A percentile compares a stretch with the other conserved stretches of the same genome.
These are phyloP conservation scores for Metopolophium dirhodum DNA, from an alignment of 1,140 invertebrate genomes.

Conservation along the genomic window DNA sequence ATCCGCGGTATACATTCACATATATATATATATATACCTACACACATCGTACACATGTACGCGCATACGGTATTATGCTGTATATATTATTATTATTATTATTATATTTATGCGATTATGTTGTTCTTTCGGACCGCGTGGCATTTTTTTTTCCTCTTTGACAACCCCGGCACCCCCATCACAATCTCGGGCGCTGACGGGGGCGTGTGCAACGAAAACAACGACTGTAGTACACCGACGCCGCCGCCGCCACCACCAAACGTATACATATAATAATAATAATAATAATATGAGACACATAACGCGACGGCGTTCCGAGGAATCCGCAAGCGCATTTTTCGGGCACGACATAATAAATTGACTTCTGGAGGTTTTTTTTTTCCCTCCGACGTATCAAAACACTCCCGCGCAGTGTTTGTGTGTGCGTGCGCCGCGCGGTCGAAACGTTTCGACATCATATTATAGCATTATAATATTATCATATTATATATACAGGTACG, in stretches of 20 bases:
- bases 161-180: not conserved
- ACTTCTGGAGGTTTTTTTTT: not conserved
- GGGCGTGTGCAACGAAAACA: constrained; percentile 18
- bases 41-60: not conserved
- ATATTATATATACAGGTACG: not conserved
- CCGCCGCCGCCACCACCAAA: not conserved
- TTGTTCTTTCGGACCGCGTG: not conserved
- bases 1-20: not conserved
- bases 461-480: too few species aligned
- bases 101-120: constrained; percentile 14
- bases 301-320: not conserved
- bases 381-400: constrained; percentile 1
- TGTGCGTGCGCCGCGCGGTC: not conserved
- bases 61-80: too few species aligned
- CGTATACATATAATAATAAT: not conserved
- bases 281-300: not conserved
- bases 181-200: not conserved
- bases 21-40: not conserved
- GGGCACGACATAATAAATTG: not conserved
- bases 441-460: not conserved
- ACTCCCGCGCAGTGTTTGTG: not conserved
- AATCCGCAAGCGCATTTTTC: constrained; percentile 8
- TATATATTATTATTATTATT: not conserved
- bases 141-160: not conserved
- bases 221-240: not conserved